These are phyloP conservation scores for Nixonia krombeini DNA, from an alignment of 1,140 invertebrate species.

Conservation along the genomic window DNA sequence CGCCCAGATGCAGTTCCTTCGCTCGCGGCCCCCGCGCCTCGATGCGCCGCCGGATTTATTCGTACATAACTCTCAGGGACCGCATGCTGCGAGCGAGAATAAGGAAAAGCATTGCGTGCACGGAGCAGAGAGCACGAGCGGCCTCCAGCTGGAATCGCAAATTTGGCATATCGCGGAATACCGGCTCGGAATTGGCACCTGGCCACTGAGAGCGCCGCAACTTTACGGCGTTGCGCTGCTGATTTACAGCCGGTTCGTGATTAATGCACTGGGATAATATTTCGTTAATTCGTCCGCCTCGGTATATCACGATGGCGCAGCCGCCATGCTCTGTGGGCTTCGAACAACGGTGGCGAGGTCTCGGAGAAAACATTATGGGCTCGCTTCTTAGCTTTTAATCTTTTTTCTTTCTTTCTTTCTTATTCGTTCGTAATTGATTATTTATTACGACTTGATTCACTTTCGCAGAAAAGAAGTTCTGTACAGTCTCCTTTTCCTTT, in stretches of 20 bases:
- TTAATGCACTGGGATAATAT: slow-evolving; percentile 19
- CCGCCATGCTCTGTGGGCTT: too few relatives aligned
- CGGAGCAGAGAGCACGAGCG: slow-evolving; percentile 16
- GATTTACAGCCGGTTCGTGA: slow-evolving; percentile 29
- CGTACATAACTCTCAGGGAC: slow-evolving; percentile 34
- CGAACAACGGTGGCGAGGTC: too few relatives aligned
- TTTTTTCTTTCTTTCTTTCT: too few relatives aligned
- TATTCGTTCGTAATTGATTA: too few relatives aligned
- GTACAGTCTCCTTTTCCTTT: too few relatives aligned
- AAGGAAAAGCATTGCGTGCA: slow-evolving; percentile 43
- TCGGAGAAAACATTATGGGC: too few relatives aligned
- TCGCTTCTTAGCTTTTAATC: too few relatives aligned
- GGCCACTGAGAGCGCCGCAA: slow-evolving; percentile 14
- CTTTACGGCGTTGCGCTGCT: slow-evolving; percentile 11
- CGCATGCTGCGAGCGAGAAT: slow-evolving; percentile 32
- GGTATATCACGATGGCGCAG: too few relatives aligned
- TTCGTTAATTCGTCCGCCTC: background rate
- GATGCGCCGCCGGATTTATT: slow-evolving; percentile 42
- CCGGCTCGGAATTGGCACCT: slow-evolving; percentile 31
- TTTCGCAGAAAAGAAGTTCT: too few relatives aligned
- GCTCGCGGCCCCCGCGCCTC: background rate
- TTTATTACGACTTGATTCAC: too few relatives aligned
- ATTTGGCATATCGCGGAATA: slow-evolving; percentile 30
- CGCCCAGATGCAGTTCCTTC: too few relatives aligned
- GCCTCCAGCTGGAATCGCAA: slow-evolving; percentile 30